phyloP scores from a whole-genome alignment of 2,113 vertebrate species.

The Petrocephalus microphthalmus region DNA sequence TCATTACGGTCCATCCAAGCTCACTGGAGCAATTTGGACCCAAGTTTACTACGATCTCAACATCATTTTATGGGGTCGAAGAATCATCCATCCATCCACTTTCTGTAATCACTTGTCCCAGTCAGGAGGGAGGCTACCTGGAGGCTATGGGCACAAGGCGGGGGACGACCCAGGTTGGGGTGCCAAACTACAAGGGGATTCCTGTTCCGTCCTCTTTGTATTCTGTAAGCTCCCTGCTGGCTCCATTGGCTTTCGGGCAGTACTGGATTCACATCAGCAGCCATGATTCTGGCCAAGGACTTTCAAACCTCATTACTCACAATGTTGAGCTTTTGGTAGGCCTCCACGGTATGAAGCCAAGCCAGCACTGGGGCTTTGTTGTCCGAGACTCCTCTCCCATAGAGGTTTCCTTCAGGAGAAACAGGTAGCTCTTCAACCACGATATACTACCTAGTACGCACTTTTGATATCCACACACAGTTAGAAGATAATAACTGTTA shows the following conservation, averaged over 20 bases:
- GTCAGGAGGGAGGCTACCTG: background rate
- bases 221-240: background rate
- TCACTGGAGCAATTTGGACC: background rate
- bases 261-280: too few species aligned
- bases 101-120: background rate
- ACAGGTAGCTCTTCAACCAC: background rate
- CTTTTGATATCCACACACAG: background rate
- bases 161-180: background rate
- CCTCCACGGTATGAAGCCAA: slow-evolving; percentile 69
- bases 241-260: too few species aligned
- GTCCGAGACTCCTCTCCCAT: slow-evolving; percentile 70
- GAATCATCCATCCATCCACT: background rate
- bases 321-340: slow-evolving; percentile 57
- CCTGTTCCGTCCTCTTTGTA: background rate
- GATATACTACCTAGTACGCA: background rate
- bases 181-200: background rate
- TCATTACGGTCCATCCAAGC: too few species aligned
- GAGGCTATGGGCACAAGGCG: background rate
- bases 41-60: background rate
- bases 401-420: slow-evolving; percentile 58
- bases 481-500: background rate
- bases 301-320: slow-evolving; percentile 38
- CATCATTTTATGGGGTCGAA: background rate
- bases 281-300: background rate
- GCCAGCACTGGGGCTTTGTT: slow-evolving; percentile 74